phyloP scores from a whole-genome alignment of 2,113 vertebrate species.

The Bubo bubo region DNA sequence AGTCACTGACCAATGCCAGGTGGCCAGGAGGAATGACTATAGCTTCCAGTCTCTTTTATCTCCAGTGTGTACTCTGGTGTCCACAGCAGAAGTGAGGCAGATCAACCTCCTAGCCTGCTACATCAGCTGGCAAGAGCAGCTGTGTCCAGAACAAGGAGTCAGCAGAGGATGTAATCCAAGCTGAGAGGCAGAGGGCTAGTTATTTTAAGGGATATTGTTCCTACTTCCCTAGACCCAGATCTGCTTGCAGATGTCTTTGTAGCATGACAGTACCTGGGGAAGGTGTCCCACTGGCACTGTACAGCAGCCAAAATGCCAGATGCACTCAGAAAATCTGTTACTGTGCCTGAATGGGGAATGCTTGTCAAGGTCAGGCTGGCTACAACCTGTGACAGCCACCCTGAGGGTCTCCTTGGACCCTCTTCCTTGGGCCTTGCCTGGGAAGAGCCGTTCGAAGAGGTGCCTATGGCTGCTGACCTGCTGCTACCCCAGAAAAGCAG shows the following conservation, averaged over 20 bases:
- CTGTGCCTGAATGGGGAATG: not conserved
- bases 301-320: conserved; percentile 23
- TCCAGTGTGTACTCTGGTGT: not conserved
- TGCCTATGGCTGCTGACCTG: fast-evolving
- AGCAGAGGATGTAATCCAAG: not conserved
- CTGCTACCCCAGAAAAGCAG: not conserved
- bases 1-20: not conserved
- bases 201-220: not conserved
- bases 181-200: not conserved
- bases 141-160: not conserved
- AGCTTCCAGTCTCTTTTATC: not conserved
- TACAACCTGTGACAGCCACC: not conserved
- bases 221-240: not conserved
- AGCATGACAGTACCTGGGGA: not conserved
- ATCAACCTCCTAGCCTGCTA: not conserved
- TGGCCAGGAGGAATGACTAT: not conserved
- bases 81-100: not conserved
- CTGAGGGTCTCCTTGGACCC: not conserved
- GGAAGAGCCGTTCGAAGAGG: not conserved
- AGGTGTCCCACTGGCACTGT: not conserved
- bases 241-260: not conserved
- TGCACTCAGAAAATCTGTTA: not conserved
- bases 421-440: not conserved
- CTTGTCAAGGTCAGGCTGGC: not conserved
- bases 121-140: not conserved